Evolutionary conservation across 2,797 vertebrate species (phyloP).

Genomic region (Diceros bicornis): DNA sequence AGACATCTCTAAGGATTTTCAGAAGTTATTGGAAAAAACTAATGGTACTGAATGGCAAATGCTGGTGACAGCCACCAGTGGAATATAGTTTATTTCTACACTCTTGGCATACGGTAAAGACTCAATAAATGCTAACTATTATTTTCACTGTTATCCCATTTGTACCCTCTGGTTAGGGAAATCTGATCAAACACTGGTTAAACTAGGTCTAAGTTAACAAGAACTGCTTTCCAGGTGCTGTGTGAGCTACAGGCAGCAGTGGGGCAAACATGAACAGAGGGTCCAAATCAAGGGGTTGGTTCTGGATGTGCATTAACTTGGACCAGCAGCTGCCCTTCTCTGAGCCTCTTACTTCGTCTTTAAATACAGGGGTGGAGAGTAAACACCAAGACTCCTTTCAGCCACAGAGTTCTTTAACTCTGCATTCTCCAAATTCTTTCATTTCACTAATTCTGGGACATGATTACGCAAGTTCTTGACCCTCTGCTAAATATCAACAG

Average conservation of each 20-base stretch:
- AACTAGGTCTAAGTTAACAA: background rate
- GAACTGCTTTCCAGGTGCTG: background rate
- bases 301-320: background rate
- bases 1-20: background rate
- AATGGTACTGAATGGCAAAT: background rate
- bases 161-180: background rate
- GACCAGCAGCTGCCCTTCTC: fast-evolving
- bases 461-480: background rate
- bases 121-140: background rate
- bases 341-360: background rate
- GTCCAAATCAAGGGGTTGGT: too few species aligned
- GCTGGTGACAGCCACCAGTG: background rate
- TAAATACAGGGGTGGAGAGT: too few species aligned
- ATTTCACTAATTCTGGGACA: background rate
- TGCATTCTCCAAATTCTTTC: background rate
- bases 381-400: background rate
- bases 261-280: background rate
- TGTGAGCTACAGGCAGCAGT: background rate
- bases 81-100: background rate
- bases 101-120: background rate
- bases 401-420: background rate
- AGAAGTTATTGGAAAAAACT: background rate
- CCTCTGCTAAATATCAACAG: background rate
- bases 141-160: background rate
- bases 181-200: background rate